A percentile compares a stretch with the other conserved stretches of the same genome.
Evolutionary conservation across 2,797 vertebrate species (phyloP).

Genomic region (Thaleichthys pacificus): DNA sequence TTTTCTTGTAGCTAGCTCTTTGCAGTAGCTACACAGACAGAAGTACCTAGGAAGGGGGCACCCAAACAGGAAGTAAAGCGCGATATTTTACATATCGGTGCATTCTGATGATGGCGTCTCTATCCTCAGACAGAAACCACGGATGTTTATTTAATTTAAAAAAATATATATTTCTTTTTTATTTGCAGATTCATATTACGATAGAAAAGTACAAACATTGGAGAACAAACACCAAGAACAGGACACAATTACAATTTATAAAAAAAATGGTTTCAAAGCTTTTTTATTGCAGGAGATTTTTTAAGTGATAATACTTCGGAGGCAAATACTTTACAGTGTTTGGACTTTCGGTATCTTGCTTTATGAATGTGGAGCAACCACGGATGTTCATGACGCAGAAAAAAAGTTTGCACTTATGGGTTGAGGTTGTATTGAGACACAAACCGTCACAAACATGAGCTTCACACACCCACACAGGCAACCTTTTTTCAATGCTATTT

Average conservation of each 20-base stretch:
- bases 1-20: neutral
- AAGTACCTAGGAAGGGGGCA: neutral
- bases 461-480: neutral
- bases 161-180: too few relatives aligned
- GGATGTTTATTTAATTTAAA: neutral
- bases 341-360: too few relatives aligned
- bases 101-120: neutral
- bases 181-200: neutral
- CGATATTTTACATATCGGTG: neutral
- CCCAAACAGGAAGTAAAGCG: neutral
- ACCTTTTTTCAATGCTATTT: constrained; percentile 10
- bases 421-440: neutral
- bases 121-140: neutral
- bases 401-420: too few relatives aligned
- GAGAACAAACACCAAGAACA: too few relatives aligned
- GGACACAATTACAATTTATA: too few relatives aligned
- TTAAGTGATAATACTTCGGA: too few relatives aligned
- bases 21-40: neutral
- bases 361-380: too few relatives aligned
- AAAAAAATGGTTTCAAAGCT: too few relatives aligned
- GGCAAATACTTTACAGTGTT: too few relatives aligned
- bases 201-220: neutral
- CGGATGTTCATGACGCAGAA: too few relatives aligned
- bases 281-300: too few relatives aligned
- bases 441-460: neutral